These are phyloP conservation scores for Myoxocephalus aenaeus DNA, from an alignment of 2,797 vertebrate genomes.

Conservation along the genomic window DNA sequence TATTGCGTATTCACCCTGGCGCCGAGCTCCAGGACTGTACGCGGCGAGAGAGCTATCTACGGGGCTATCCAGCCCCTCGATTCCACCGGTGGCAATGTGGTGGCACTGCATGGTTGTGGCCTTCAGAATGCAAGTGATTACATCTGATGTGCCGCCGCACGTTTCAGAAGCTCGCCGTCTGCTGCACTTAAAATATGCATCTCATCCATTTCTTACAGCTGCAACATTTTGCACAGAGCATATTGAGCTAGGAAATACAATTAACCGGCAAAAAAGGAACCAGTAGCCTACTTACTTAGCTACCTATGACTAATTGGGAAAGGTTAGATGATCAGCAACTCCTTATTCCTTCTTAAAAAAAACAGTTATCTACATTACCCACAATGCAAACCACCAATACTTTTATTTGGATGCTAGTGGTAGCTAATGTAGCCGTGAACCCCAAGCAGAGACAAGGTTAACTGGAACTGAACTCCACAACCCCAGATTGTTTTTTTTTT, in stretches of 20 bases:
- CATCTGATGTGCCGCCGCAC: neutral
- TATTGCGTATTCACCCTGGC: neutral
- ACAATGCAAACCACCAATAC: slow-evolving; percentile 1
- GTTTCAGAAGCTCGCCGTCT: neutral
- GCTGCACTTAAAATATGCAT: neutral
- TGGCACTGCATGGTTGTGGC: neutral
- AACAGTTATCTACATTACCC: neutral
- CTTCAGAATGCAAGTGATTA: neutral
- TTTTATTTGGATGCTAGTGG: neutral
- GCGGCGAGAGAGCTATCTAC: neutral
- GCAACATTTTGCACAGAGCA: neutral
- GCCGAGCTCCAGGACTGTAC: neutral
- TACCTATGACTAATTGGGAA: too few species aligned
- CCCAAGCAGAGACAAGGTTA: neutral
- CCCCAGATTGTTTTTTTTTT: neutral
- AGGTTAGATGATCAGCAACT: neutral
- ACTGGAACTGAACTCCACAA: neutral
- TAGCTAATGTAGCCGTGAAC: neutral
- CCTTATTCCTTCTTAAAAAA: neutral
- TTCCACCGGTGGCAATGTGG: neutral
- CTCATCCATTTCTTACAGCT: neutral
- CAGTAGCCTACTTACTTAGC: neutral
- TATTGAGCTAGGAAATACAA: neutral
- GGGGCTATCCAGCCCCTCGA: neutral
- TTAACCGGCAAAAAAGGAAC: neutral